Evolutionary conservation across 2,113 vertebrate genomes (phyloP), one percentile per base, ranked within the genome.

Genomic region (Nerophis lumbriciformis): DNA sequence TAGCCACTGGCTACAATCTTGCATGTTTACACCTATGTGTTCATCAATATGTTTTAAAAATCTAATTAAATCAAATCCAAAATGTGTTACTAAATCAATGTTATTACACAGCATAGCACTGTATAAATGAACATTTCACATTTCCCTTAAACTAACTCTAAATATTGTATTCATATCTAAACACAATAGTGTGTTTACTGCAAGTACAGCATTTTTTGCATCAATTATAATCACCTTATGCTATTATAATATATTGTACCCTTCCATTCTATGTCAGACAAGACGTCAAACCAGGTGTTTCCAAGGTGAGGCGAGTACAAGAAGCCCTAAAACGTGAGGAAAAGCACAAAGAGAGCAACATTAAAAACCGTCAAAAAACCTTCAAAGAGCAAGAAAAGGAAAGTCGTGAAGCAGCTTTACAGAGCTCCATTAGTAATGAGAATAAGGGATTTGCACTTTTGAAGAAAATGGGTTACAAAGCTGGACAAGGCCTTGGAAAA

Each of bases 391-490:
- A 94, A 68, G 94, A 98, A 73, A 88, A 79, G 53, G 94, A 98
- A 72, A 93, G 92, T 37, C 90, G 96, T 5, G 95, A 97, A 19
- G 63, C 79, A 15, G 94, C 93, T 2, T 64, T 98, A 77, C 91
- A 93, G 61, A 95, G 79, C 51, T 90, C 93, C 0, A 78, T 99
- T 6, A 91, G 91, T 74, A 91, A 70, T 13, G 85, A 94, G 50
- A 99, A 98, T 82, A 98, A 93, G 78, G 96, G 97, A 4, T 99
- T 98, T 89, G 92, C 95, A 16, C 77, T 99, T 73, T 91, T 99
- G 45, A 93, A 96, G 68, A 98, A 98, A 84, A 99, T 99, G 97
- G 97, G 97, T 7, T 99, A 99, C 76, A 95, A 92, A 90, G 90
- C 88, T 0, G 96, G 97, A 3, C 93, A 97, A 80, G 93, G 95